Evolutionary conservation across 2,888 invertebrate species (phyloP).

Genomic region (Blera fallax): DNA sequence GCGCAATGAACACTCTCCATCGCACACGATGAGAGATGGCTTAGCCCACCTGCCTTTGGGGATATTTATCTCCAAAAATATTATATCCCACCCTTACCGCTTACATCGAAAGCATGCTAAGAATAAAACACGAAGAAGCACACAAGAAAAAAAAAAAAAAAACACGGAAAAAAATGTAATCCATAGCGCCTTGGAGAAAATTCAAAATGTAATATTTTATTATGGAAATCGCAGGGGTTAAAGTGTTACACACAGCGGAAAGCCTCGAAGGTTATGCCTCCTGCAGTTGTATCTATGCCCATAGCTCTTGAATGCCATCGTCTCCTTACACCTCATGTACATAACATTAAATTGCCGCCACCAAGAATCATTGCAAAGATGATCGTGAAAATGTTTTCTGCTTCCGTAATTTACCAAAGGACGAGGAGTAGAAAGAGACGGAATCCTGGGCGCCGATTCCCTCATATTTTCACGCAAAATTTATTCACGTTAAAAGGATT

Average conservation of each 20-base stretch:
- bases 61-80: constrained; percentile 61
- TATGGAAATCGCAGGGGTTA: constrained; percentile 71
- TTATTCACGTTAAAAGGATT: constrained; percentile 67
- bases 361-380: constrained; percentile 65
- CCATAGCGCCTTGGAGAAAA: constrained; percentile 55
- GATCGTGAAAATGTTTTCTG: constrained; percentile 68
- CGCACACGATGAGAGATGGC: constrained; percentile 52
- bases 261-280: constrained; percentile 44
- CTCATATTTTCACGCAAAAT: constrained; percentile 58
- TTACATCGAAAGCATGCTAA: neutral
- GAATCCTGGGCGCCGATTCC: constrained; percentile 29
- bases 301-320: constrained; percentile 16
- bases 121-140: constrained; percentile 15
- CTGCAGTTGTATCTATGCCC: constrained; percentile 38
- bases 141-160: neutral
- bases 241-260: constrained; percentile 59
- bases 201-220: constrained; percentile 70
- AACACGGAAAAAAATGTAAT: constrained; percentile 40
- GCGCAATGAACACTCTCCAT: constrained; percentile 19
- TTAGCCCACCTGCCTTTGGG: constrained; percentile 64
- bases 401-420: constrained; percentile 58
- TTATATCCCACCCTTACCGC: constrained; percentile 17
- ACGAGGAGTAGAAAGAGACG: neutral
- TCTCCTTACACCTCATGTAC: constrained; percentile 38
- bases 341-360: constrained; percentile 56